phyloP scores from a whole-genome alignment of 2,888 invertebrate genomes.

The Oligia strigilis region DNA sequence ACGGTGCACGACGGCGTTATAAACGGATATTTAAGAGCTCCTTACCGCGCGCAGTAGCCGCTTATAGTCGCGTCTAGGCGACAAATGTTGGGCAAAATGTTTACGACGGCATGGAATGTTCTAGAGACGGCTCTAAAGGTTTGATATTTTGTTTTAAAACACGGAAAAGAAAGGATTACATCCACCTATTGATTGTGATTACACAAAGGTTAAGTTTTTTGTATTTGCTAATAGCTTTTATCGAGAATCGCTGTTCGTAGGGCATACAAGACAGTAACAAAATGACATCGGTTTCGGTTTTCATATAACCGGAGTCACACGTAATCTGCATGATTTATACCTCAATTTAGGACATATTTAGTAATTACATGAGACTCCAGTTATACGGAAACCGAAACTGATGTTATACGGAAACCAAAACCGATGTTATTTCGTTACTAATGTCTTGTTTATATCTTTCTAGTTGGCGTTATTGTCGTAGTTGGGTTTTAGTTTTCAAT shows the following conservation, averaged over 20 bases:
- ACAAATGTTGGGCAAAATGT: constrained; percentile 34
- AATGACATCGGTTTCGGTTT: background rate
- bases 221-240: background rate
- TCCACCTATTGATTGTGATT: background rate
- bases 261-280: background rate
- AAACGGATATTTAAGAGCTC: constrained; percentile 42
- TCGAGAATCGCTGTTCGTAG: background rate
- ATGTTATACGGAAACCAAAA: no score
- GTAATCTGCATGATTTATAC: background rate
- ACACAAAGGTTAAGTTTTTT: background rate
- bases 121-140: background rate
- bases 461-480: no score
- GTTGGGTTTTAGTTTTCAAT: no score
- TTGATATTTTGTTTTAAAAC: constrained; percentile 11
- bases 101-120: constrained; percentile 10
- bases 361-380: background rate
- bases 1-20: constrained; percentile 18
- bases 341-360: background rate
- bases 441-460: no score
- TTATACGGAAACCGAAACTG: no score
- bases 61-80: constrained; percentile 20
- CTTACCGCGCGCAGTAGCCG: constrained; percentile 9
- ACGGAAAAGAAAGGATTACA: background rate
- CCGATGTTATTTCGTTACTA: no score
- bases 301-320: background rate